phyloP scores from a whole-genome alignment of 2,113 vertebrate species.

The Podiceps cristatus region DNA sequence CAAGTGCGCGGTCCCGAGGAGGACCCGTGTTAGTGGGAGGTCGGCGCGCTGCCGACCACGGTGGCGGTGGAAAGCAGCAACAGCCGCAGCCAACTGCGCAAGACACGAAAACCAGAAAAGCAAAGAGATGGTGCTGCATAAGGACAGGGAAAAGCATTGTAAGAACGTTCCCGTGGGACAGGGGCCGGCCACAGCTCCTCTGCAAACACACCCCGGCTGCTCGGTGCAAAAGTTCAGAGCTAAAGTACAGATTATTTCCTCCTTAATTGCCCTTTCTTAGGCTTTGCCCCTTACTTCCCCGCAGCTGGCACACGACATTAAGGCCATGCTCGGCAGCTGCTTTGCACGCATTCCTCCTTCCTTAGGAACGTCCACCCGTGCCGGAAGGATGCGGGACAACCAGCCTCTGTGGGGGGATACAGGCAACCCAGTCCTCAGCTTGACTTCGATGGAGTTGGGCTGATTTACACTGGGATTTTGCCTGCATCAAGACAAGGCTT shows the following conservation, averaged over 20 bases:
- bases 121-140: not conserved
- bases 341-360: not conserved
- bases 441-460: not conserved
- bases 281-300: constrained; percentile 12
- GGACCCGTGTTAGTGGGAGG: not conserved
- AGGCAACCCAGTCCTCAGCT: not conserved
- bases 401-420: not conserved
- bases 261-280: constrained; percentile 8
- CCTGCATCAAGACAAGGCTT: constrained; percentile 22
- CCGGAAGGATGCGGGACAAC: not conserved
- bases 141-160: constrained; percentile 57
- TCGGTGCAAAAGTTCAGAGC: constrained; percentile 58
- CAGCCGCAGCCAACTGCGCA: not conserved
- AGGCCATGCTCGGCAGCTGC: accelerated
- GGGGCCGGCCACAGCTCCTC: not conserved
- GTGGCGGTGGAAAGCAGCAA: not conserved
- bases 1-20: not conserved
- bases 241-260: constrained; percentile 30
- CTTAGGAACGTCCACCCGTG: not conserved
- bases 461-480: not conserved
- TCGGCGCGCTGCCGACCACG: not conserved
- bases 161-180: constrained; percentile 4
- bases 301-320: accelerated
- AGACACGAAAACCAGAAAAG: not conserved
- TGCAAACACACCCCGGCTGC: constrained; percentile 1